Conservation (phyloP, 2,797 vertebrate species). For the Danio tinwini region DNA sequence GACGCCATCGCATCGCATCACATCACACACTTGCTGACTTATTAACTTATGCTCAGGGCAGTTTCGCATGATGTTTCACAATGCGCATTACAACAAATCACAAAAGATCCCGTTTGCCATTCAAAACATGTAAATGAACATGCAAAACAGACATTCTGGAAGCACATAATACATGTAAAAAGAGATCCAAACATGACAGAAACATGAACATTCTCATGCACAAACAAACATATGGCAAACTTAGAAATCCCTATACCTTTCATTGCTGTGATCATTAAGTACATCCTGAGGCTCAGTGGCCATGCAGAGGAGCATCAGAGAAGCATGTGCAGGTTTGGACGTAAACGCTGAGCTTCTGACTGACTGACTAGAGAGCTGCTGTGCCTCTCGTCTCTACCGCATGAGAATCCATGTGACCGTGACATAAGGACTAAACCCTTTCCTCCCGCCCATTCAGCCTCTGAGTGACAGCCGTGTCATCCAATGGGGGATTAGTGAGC, state of each 20-base stretch:
- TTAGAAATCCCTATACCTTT: constrained; percentile 78
- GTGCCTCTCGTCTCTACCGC: constrained; percentile 76
- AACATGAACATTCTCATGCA: not conserved
- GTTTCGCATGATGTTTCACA: constrained; percentile 14
- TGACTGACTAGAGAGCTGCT: constrained; percentile 48
- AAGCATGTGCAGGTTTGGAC: constrained; percentile 27
- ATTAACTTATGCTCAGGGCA: constrained; percentile 15
- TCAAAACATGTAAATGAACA: constrained; percentile 45
- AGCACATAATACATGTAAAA: not conserved
- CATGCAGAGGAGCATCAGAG: constrained; percentile 36
- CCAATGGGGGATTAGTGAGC: constrained; percentile 50
- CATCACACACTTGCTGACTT: constrained; percentile 25
- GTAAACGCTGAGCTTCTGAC: constrained; percentile 17
- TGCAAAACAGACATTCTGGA: constrained; percentile 35
- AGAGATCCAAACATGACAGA: not conserved
- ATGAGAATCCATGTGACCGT: constrained; percentile 84
- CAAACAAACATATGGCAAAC: constrained; percentile 9
- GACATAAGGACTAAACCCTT: constrained; percentile 69
- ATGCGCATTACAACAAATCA: constrained; percentile 7
- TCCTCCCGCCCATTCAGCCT: constrained; percentile 43
- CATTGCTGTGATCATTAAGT: constrained; percentile 90
- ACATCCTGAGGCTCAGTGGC: constrained; percentile 82
- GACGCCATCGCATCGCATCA: constrained; percentile 9
- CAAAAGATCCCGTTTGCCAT: constrained; percentile 21
- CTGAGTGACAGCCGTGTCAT: constrained; percentile 60